Percentiles rank a stretch among this genome's conserved stretches.
Evolutionary conservation across 2,888 invertebrate genomes (phyloP).

Genomic region (Dusona sp.): DNA sequence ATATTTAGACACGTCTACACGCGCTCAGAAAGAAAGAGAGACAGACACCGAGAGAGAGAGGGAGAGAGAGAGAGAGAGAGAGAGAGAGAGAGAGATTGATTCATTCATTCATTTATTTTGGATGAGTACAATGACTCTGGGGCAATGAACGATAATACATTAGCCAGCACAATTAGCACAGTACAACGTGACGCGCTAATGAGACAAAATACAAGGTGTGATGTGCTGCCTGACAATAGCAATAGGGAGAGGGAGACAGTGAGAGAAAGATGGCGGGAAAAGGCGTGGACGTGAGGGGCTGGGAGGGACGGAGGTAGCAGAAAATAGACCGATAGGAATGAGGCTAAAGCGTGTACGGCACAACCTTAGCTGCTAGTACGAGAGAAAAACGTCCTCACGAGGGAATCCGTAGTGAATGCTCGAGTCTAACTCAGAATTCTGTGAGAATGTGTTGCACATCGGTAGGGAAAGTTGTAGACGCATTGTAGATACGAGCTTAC

Average conservation of each 20-base stretch:
- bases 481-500: conserved; percentile 36
- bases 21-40: too few species aligned
- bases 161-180: too few species aligned
- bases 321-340: conserved; percentile 39
- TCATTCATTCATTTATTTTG: too few species aligned
- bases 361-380: conserved; percentile 33
- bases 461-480: conserved; percentile 35
- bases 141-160: too few species aligned
- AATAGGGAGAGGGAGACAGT: neutral
- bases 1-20: too few species aligned
- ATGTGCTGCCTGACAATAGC: too few species aligned
- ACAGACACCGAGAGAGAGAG: too few species aligned
- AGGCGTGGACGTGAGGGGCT: neutral
- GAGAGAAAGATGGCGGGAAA: neutral
- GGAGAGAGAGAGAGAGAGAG: too few species aligned
- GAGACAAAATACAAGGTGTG: too few species aligned
- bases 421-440: conserved; percentile 10
- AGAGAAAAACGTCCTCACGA: conserved; percentile 16
- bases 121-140: too few species aligned
- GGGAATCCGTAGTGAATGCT: conserved; percentile 38
- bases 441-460: neutral
- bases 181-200: too few species aligned
- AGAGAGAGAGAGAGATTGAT: too few species aligned
- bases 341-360: conserved; percentile 36
- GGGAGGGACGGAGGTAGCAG: conserved; percentile 14